A percentile compares a stretch with the other conserved stretches of the same genome.
Evolutionary conservation across 2,113 vertebrate species (phyloP).

Genomic region (Engraulis encrasicolus): DNA sequence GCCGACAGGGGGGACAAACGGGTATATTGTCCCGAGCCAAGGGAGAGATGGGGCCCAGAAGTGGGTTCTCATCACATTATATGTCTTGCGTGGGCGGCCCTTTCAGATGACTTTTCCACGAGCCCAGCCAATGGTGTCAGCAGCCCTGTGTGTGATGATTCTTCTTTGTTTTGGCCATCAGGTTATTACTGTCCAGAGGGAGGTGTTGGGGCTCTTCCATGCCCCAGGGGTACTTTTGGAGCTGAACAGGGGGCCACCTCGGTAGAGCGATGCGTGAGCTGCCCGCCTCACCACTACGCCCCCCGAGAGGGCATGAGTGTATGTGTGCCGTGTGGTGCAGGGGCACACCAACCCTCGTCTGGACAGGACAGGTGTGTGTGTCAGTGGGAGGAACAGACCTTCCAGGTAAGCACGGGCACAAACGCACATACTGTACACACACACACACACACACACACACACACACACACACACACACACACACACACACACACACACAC

Average conservation of each 20-base stretch:
- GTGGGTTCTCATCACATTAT: too few species aligned
- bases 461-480: not conserved
- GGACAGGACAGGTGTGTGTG: conserved; percentile 81
- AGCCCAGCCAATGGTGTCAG: too few species aligned
- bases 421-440: not conserved
- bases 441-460: not conserved
- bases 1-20: too few species aligned
- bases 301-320: conserved; percentile 69
- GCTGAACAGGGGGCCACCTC: conserved; percentile 46
- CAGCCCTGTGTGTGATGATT: too few species aligned
- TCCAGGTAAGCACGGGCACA: conserved; percentile 78
- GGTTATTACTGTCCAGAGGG: conserved; percentile 79
- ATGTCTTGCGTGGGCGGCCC: too few species aligned
- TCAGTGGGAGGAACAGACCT: conserved; percentile 69
- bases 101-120: too few species aligned
- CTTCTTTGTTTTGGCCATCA: conserved; percentile 49
- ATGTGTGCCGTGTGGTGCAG: conserved; percentile 78
- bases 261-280: conserved; percentile 69
- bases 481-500: not conserved
- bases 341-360: conserved; percentile 78
- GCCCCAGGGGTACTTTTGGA: conserved; percentile 83
- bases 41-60: too few species aligned
- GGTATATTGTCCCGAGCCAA: too few species aligned
- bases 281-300: conserved; percentile 82
- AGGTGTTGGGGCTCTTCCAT: conserved; percentile 62